These are phyloP conservation scores for Oreamnos americanus DNA, from an alignment of 2,113 vertebrate species.

Conservation along the genomic window DNA sequence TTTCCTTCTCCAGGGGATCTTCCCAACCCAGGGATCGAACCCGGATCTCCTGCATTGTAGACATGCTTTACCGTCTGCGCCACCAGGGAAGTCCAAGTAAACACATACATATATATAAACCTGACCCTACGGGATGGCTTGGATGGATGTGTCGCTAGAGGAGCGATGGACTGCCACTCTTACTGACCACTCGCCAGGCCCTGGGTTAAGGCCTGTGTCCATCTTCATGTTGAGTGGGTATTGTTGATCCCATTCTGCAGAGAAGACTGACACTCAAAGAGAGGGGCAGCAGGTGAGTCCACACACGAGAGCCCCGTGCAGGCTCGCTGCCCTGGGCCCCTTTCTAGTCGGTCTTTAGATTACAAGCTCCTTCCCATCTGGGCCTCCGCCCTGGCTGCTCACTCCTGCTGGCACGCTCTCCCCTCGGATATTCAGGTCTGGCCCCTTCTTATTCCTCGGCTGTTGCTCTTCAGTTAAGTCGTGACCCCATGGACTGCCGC, in stretches of 20 bases:
- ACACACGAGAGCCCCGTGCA: accelerated
- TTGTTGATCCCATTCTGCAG: not conserved
- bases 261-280: not conserved
- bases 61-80: no score
- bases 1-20: no score
- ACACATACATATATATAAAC: not conserved
- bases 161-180: not conserved
- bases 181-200: no score
- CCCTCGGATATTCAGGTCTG: not conserved
- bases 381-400: not conserved
- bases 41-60: no score
- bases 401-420: not conserved
- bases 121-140: not conserved
- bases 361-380: not conserved
- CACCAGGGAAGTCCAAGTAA: no score
- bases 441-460: not conserved
- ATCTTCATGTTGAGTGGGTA: not conserved
- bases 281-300: not conserved
- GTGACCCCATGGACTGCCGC: not conserved
- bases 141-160: not conserved
- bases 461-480: not conserved
- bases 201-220: not conserved
- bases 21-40: no score
- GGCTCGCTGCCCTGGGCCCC: accelerated
- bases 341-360: not conserved